Evolutionary conservation across 2,797 vertebrate genomes (phyloP), one percentile per base, ranked within the genome.

Genomic region (Bradypodion pumilum): DNA sequence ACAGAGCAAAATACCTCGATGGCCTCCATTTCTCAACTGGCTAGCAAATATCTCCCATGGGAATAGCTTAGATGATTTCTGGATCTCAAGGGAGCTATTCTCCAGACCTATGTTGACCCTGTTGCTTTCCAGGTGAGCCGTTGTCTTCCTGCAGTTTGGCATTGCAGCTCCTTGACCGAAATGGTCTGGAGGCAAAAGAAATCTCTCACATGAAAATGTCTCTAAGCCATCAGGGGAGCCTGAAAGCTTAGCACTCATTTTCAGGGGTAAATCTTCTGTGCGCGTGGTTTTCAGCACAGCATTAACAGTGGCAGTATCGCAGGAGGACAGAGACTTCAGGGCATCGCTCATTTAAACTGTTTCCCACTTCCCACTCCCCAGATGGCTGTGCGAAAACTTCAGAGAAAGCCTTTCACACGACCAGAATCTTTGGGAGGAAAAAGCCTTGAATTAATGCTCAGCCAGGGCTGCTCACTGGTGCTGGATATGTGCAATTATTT

Each of bases 121-220:
- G 89, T 80, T 81, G 88, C 91, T 92, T 68, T 90, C 74, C 90
- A 94, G 89, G 88, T 91, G 84, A 85, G 68, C 80, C 81, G 76
- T 74, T 82, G 88, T 86, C 79, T 88, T 75, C 89, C 87, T 82
- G 84, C 73, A 68, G 8, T 88, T 90, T 84, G 75, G 86, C 76
- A 91, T 66, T 79, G 4, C 9, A 87, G 90, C 77, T 74, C 79
- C 2, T 78, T 85, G 81, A 5, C 88, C 74, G 19, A 87, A 72
- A 80, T 80, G 77, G 60, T 10, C 83, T 15, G 0, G 0, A 81
- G 84, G 88, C 88, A 88, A 49, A 70, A 72, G n/a, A 70, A 93
- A 91, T 91, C 84, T 87, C 88, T 87, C 78, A 86, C 40, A 32
- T 6, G 37, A 49, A 86, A 93, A 91, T 85, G 75, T 32, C 84